Evolutionary conservation across 1,140 invertebrate species (phyloP).

Genomic region (Zaprionus africanus): DNA sequence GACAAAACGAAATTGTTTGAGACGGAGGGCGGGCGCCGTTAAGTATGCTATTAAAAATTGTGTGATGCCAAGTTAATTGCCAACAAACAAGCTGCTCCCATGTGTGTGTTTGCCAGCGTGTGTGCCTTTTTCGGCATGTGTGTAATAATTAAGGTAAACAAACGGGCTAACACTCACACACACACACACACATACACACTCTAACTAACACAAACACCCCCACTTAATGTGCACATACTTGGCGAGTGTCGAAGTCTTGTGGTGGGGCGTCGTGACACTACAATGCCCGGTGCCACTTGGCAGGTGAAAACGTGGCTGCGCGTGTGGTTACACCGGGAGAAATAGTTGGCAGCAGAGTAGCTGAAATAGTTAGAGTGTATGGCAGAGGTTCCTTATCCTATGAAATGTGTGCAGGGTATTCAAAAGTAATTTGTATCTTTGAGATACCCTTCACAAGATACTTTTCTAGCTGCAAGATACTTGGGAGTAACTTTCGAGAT

Average conservation of each 20-base stretch:
- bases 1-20: constrained; percentile 15
- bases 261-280: constrained; percentile 16
- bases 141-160: constrained; percentile 68
- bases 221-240: constrained; percentile 15
- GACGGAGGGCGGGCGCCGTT: constrained; percentile 21
- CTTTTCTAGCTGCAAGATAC: too few relatives aligned
- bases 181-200: neutral
- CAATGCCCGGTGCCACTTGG: constrained; percentile 31
- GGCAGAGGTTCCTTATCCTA: too few relatives aligned
- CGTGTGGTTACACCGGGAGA: constrained; percentile 6
- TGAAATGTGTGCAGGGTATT: too few relatives aligned
- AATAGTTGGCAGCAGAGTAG: neutral
- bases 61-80: constrained; percentile 76
- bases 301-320: constrained; percentile 19
- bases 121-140: constrained; percentile 41
- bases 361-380: too few relatives aligned
- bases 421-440: too few relatives aligned
- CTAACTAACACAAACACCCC: neutral
- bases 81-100: constrained; percentile 56
- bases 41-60: constrained; percentile 74
- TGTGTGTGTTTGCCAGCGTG: neutral
- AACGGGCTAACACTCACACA: constrained; percentile 21
- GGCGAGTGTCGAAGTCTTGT: constrained; percentile 7
- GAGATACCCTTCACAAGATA: too few relatives aligned
- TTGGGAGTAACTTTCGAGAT: too few relatives aligned